phyloP scores from a whole-genome alignment of 2,888 invertebrate species.

The Orthonevra nobilis region DNA sequence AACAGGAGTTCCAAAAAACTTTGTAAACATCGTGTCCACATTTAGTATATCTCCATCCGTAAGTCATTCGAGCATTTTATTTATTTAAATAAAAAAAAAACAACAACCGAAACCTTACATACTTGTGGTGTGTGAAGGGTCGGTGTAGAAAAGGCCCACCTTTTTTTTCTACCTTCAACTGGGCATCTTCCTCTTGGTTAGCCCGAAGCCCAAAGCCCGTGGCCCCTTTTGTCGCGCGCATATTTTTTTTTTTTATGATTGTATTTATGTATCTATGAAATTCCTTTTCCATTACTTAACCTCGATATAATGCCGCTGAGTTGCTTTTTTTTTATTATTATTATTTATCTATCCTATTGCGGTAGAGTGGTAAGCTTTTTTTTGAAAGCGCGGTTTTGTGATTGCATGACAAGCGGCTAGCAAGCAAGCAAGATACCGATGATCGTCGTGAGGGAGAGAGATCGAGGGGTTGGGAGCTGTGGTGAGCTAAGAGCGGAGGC shows the following conservation, averaged over 20 bases:
- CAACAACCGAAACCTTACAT: not conserved
- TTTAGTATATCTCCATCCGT: too few species aligned
- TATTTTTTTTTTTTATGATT: conserved; percentile 16
- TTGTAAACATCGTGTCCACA: conserved; percentile 59
- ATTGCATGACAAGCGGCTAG: conserved; percentile 46
- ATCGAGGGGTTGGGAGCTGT: too few species aligned
- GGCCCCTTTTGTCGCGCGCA: conserved; percentile 19
- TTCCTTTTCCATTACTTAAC: conserved; percentile 70
- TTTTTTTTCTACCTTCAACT: too few species aligned
- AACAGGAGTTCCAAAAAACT: conserved; percentile 62
- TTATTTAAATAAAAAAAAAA: conserved; percentile 28
- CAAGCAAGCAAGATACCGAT: too few species aligned
- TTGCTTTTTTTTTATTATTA: conserved; percentile 30
- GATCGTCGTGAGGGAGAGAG: too few species aligned
- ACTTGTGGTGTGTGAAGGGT: conserved; percentile 34
- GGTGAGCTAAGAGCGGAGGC: too few species aligned
- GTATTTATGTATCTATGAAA: conserved; percentile 46
- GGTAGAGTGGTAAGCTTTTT: conserved; percentile 59
- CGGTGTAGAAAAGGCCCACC: conserved; percentile 38
- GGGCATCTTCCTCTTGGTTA: conserved; percentile 47
- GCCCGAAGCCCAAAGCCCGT: too few species aligned
- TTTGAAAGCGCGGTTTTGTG: conserved; percentile 29
- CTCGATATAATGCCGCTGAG: conserved; percentile 50
- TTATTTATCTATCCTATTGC: conserved; percentile 60
- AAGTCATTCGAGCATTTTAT: conserved; percentile 48